Base-by-base conservation (phyloP, 30 jellyfish, hydroid and myxozoan genomes). In the Aurelia sp. region DNA sequence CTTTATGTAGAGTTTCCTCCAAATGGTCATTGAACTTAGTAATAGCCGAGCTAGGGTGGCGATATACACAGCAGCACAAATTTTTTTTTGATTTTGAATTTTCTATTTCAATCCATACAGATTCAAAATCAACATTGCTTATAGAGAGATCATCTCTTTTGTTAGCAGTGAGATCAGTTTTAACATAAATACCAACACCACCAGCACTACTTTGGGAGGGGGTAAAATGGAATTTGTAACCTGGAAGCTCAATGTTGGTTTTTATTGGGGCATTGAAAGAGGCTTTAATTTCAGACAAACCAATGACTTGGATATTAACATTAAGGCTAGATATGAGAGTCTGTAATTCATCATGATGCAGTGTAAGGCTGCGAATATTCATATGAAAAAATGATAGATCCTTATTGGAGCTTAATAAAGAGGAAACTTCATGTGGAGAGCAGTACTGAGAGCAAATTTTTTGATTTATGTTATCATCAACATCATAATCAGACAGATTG, bases 201-300 rank as follows among this genome's bases (percentile, higher is more conserved):
- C 78, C 78, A 76, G 78, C 88, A 76, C 79, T 4, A 76, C 88
- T 76, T 4, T 17, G 61, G 18, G 88, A 62, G 41, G 78, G 75
- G 31, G 63, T 35, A 19, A 5, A 19, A 60, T 51, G 75, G 67
- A 76, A 57, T 52, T 59, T 76, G 82, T 11, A 71, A 13, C 66
- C 82, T 5, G 82, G 67, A 24, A 71, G 82, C 66, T 71, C 66
- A 71, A 76, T 51, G 60, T 76, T 76, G 8, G 77, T 17, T 12
- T 22, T 76, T 9, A 41, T 13, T 47, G 30, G 68, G 53, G 76
- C 76, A 60, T 30, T 60, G n/a, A 17, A 8, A 8, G 63, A 19
- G 22, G 60, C 78, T 44, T 76, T 57, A 9, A 18, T 76, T 76
- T 76, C 88, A 53, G 88, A 76, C 24, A 51, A 17, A 51, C 77